These are phyloP conservation scores for Heliconius aoede DNA, from an alignment of 2,888 invertebrate species.

Conservation along the genomic window DNA sequence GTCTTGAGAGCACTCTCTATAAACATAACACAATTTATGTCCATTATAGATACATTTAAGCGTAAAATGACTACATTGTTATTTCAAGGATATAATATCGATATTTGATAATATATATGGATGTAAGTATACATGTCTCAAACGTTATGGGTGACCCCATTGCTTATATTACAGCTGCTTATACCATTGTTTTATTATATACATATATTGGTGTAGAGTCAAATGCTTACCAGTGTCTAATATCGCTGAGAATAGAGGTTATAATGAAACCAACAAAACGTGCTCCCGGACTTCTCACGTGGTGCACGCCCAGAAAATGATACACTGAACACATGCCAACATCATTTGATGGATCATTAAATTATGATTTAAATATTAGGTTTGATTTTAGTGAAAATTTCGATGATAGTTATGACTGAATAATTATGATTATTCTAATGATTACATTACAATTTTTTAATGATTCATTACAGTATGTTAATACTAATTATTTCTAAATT, in stretches of 20 bases:
- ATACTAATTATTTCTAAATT: too few species aligned
- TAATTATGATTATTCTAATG: too few species aligned
- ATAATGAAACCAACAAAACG: constrained; percentile 5
- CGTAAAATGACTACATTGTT: not conserved
- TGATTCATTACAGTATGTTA: too few species aligned
- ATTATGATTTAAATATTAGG: not conserved
- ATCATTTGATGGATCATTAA: not conserved
- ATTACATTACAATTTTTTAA: too few species aligned
- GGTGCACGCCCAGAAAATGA: not conserved
- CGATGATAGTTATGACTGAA: too few species aligned
- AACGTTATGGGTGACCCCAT: constrained; percentile 19
- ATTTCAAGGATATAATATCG: constrained; percentile 9
- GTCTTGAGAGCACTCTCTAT: not conserved
- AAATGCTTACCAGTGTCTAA: not conserved
- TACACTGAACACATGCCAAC: constrained; percentile 9
- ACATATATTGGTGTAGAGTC: not conserved
- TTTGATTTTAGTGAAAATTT: too few species aligned
- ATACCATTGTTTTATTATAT: constrained; percentile 3
- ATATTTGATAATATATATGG: constrained; percentile 8
- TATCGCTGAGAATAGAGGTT: constrained; percentile 6
- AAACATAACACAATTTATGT: not conserved
- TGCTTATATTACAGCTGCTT: not conserved
- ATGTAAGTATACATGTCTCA: not conserved
- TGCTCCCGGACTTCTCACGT: constrained; percentile 20
- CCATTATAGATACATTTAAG: not conserved